phyloP scores from a whole-genome alignment of 2,888 invertebrate species.

The Drosophila planitibia region DNA sequence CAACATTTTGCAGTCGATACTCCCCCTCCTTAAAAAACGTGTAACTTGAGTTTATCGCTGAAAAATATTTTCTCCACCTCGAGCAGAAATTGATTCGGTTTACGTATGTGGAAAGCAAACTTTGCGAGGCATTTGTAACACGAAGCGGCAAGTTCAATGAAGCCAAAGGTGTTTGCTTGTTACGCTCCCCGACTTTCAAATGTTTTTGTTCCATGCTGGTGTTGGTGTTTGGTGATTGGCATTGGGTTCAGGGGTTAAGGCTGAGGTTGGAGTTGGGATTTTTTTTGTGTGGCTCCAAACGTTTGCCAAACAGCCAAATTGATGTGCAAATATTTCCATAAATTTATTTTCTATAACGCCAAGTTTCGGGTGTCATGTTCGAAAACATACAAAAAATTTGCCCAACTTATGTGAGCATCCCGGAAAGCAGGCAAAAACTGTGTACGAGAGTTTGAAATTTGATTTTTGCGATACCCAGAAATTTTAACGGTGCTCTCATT shows the following conservation, averaged over 20 bases:
- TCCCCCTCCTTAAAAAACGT: slow-evolving; percentile 50
- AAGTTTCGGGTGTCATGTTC: slow-evolving; percentile 77
- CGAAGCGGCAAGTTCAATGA: slow-evolving; percentile 77
- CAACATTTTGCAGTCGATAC: slow-evolving; percentile 75
- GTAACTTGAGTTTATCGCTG: slow-evolving; percentile 76
- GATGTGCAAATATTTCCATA: slow-evolving; percentile 80
- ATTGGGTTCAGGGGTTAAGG: slow-evolving; percentile 5
- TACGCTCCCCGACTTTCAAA: slow-evolving; percentile 26
- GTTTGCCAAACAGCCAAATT: slow-evolving; percentile 60
- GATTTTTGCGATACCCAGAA: slow-evolving; percentile 13
- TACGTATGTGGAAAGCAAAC: slow-evolving; percentile 63
- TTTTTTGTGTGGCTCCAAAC: slow-evolving; percentile 14
- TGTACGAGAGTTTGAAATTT: slow-evolving; percentile 26
- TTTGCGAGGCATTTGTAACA: slow-evolving; percentile 67
- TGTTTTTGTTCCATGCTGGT: slow-evolving; percentile 16
- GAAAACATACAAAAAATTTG: slow-evolving; percentile 63
- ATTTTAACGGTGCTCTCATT: not conserved
- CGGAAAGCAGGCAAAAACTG: slow-evolving; percentile 13
- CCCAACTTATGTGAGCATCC: slow-evolving; percentile 47
- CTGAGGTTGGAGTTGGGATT: slow-evolving; percentile 1
- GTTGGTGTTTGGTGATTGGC: slow-evolving; percentile 50
- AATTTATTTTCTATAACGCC: slow-evolving; percentile 68
- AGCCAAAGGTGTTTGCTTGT: slow-evolving; percentile 73
- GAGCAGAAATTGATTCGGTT: slow-evolving; percentile 73
- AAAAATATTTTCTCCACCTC: slow-evolving; percentile 46